Percentiles rank a stretch among this genome's conserved stretches.
Conservation (phyloP, 2,113 vertebrate genomes). For the Gasterosteus aculeatus region DNA sequence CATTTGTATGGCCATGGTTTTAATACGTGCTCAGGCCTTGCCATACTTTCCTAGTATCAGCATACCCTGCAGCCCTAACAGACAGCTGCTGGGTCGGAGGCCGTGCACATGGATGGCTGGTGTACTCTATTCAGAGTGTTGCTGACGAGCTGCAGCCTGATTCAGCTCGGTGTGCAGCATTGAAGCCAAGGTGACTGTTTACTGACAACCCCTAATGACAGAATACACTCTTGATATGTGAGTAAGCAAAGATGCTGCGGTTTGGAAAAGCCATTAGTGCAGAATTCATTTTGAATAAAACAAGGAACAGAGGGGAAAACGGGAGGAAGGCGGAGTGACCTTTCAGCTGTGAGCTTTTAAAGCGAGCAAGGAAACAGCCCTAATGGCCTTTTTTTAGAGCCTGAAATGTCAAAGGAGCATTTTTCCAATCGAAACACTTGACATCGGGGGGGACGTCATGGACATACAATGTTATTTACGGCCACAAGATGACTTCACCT, state of each 20-base stretch:
- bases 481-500: constrained; percentile 55
- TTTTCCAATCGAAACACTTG: constrained; percentile 67
- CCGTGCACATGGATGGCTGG: constrained; percentile 23
- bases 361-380: constrained; percentile 38
- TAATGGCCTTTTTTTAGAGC: constrained; percentile 58
- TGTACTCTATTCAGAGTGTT: constrained; percentile 49
- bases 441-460: constrained; percentile 44
- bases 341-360: constrained; percentile 57
- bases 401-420: constrained; percentile 61
- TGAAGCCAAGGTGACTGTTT: constrained; percentile 60
- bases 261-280: constrained; percentile 69
- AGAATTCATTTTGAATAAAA: constrained; percentile 46
- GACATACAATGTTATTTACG: constrained; percentile 55
- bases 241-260: constrained; percentile 61
- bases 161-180: constrained; percentile 25
- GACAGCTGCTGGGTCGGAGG: constrained; percentile 35
- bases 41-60: not conserved
- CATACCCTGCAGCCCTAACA: not conserved
- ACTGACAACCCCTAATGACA: constrained; percentile 61
- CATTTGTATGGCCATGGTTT: too few relatives aligned
- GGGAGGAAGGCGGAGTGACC: constrained; percentile 48
- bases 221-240: constrained; percentile 63
- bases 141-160: constrained; percentile 67
- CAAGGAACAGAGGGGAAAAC: constrained; percentile 40
- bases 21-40: too few relatives aligned